Evolutionary conservation across 2,113 vertebrate genomes (phyloP), one percentile per base, ranked within the genome.

Genomic region (Acinonyx jubatus): DNA sequence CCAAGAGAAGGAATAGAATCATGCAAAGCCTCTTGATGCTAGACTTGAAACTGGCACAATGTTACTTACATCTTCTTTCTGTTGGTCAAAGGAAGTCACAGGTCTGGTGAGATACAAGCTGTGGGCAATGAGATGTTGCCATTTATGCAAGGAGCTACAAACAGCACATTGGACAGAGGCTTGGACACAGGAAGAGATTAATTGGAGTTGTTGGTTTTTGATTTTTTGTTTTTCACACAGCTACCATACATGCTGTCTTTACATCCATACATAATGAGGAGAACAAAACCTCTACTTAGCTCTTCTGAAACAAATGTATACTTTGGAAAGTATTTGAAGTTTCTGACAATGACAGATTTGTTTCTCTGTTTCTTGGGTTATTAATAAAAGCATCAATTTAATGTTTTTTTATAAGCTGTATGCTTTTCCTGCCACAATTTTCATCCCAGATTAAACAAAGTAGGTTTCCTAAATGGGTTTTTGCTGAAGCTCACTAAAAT

Each of bases 401-500:
- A 48, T 63, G 21, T 83, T 41, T 76, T 76, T 85, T 79, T 45
- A 66, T 94, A 61, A 96, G 61, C 33, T 92, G 12, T 50, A 69
- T 94, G 2, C 7, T 88, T 95, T 96, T 96, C 38, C 74, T 89
- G 57, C 38, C 63, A 33, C 36, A 94, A 31, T 76, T 94, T 57
- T 90, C 96, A 71, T 89, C 96, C 97, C 61, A 94, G 92, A 79
- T 91, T 55, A 91, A 68, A 84, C 25, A 63, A 88, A 81, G 81
- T 33, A n/a, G 61, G 7, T 50, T 90, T 87, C 73, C 61, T 52
- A 95, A 95, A 80, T 96, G 52, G 65, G 38, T 71, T 96, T 87
- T 52, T 14, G 33, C 78, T 90, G n/a, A 87, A 33, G 5, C 21
- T 89, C 10, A 3, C 45, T 78, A 36, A 87, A 80, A 79, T 73